Base-by-base conservation (phyloP, 2,888 invertebrate genomes). In the Drosophila prolongata region DNA sequence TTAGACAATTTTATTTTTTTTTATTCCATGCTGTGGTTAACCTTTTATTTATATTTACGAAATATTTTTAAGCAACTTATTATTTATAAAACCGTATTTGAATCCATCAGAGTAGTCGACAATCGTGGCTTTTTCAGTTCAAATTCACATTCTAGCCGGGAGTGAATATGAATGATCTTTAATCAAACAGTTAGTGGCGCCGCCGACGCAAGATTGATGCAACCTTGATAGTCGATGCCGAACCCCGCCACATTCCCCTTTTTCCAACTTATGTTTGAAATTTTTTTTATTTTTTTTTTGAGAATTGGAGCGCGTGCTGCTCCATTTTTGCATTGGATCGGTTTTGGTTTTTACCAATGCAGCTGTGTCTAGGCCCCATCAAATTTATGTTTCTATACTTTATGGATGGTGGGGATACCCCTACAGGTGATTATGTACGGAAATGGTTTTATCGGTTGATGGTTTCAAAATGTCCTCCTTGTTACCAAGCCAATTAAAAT, bases 111-210 rank as follows among this genome's bases (percentile, higher is more conserved):
- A 14, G 47, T 43, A 69, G 13, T 9, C 1, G 4, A 14, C n/a
- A n/a, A 37, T 44, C 56, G 40, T 19, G n/a, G 8, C 6, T 37
- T 24, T 56, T 37, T 16, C 19, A 40, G 16, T 38, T 38, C 1
- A 30, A 53, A 27, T 35, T 43, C 27, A 35, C 52, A 62, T 66
- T 66, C 44, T 34, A 46, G 67, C 44, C 14, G 30, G 16, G 54
- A 71, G 73, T 73, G 73, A 47, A 56, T 57, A 64, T 46, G 42
- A 47, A 11, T 57, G 53, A 49, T 78, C 78, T 75, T 77, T 78
- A 83, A 83, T 86, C 87, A 86, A 83, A 86, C 78, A 76, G 80
- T 86, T 78, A 74, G 73, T 53, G 83, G 76, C 71, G 86, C 88
- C 87, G 83, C 87, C 76, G 72, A 83, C 87, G 80, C 89, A 75